A percentile compares a stretch with the other conserved stretches of the same genome.
These are phyloP conservation scores for Myrmecobius fasciatus DNA, from an alignment of 2,113 vertebrate genomes.

Conservation along the genomic window DNA sequence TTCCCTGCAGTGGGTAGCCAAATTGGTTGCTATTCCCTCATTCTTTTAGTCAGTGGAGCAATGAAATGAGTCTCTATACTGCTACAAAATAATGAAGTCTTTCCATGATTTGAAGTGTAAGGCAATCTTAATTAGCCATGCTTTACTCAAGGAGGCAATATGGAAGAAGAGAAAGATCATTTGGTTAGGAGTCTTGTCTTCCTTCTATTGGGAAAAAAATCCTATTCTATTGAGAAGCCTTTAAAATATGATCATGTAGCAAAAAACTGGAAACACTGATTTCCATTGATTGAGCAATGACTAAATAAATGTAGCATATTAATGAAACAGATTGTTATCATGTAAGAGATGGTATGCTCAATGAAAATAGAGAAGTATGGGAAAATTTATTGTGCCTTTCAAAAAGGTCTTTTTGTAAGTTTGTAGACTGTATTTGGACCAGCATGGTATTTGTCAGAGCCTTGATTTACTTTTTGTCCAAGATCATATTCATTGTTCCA, in stretches of 20 bases:
- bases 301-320: background rate
- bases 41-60: background rate
- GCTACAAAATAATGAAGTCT: background rate
- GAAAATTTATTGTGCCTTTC: background rate
- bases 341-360: background rate
- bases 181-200: background rate
- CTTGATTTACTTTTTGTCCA: background rate
- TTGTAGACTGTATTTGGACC: background rate
- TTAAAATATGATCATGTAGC: background rate
- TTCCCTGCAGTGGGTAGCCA: background rate
- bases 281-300: background rate
- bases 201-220: background rate
- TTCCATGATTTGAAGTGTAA: background rate
- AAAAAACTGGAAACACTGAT: background rate
- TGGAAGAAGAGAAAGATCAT: background rate
- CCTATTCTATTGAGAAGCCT: background rate
- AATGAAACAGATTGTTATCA: background rate
- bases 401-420: background rate
- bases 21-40: conserved; percentile 32
- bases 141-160: background rate
- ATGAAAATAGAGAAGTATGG: background rate
- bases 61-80: background rate
- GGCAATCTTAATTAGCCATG: background rate
- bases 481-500: background rate
- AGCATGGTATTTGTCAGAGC: background rate